phyloP scores from a whole-genome alignment of 2,888 invertebrate genomes.

The Resseliella maxima region DNA sequence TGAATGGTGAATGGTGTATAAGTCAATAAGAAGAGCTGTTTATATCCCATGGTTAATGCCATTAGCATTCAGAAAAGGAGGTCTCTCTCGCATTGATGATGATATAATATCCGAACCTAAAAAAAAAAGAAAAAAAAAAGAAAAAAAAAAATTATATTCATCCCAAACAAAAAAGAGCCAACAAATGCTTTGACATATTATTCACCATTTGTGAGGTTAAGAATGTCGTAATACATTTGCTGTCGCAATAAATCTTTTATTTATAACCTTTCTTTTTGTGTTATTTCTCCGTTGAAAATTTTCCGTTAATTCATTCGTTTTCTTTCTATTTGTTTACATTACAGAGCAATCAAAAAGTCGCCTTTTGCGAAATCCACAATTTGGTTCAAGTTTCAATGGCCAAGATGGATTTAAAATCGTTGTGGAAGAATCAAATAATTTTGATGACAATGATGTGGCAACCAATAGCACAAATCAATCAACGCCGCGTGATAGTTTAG shows the following conservation, averaged over 20 bases:
- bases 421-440: conserved; percentile 79
- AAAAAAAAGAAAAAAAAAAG: not conserved
- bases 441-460: conserved; percentile 72
- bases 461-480: conserved; percentile 66
- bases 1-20: not conserved
- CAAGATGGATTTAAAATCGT: conserved; percentile 70
- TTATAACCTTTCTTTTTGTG: not conserved
- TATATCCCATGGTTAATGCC: conserved; percentile 9
- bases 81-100: not conserved
- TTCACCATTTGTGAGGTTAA: not conserved
- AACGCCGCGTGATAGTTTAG: conserved; percentile 74
- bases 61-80: not conserved
- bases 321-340: not conserved
- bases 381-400: conserved; percentile 29
- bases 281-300: not conserved
- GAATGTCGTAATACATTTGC: not conserved
- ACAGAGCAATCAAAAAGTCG: conserved; percentile 23
- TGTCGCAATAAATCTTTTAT: not conserved
- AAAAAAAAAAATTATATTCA: conserved; percentile 8
- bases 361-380: conserved; percentile 11
- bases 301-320: not conserved
- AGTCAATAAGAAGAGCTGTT: not conserved
- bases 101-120: not conserved
- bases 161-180: no score
- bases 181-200: conserved; percentile 17